phyloP scores from a whole-genome alignment of 2,888 invertebrate genomes.

The Scelioninae gen. 2 region DNA sequence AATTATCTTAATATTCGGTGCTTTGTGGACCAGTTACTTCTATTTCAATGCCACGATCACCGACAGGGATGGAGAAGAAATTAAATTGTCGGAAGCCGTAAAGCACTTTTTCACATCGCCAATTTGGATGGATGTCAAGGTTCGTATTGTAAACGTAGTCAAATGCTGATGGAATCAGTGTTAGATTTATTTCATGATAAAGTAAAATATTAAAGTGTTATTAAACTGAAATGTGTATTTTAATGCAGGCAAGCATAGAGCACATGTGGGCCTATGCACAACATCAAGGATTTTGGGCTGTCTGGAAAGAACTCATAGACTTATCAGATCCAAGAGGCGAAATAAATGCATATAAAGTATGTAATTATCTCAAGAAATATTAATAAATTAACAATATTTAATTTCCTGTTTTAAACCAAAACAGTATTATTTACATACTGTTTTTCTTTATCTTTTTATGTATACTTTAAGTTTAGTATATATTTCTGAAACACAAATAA shows the following conservation, averaged over 20 bases:
- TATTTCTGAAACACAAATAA: no score
- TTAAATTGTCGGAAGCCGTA: constrained; percentile 91
- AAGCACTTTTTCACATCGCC: constrained; percentile 93
- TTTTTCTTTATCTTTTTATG: no score
- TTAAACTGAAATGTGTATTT: constrained; percentile 29
- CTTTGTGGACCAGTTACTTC: constrained; percentile 86
- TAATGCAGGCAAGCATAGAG: constrained; percentile 75
- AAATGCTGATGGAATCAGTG: background rate
- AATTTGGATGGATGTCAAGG: constrained; percentile 78
- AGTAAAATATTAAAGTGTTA: constrained; percentile 3
- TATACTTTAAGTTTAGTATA: no score
- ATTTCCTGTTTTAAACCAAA: no score
- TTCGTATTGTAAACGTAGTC: constrained; percentile 42
- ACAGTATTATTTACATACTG: no score
- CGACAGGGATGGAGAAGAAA: constrained; percentile 90
- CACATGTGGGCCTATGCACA: constrained; percentile 87
- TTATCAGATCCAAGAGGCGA: constrained; percentile 94
- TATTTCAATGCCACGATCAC: constrained; percentile 92
- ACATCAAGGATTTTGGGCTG: constrained; percentile 87
- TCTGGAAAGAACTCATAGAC: constrained; percentile 91
- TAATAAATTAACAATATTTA: no score
- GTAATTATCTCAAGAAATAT: constrained; percentile 3
- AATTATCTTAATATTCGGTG: constrained; percentile 82
- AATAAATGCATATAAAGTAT: constrained; percentile 89
- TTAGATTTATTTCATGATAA: constrained; percentile 19